Evolutionary conservation across 2,797 vertebrate genomes (phyloP), one percentile per base, ranked within the genome.

Genomic region (Natrix natrix): DNA sequence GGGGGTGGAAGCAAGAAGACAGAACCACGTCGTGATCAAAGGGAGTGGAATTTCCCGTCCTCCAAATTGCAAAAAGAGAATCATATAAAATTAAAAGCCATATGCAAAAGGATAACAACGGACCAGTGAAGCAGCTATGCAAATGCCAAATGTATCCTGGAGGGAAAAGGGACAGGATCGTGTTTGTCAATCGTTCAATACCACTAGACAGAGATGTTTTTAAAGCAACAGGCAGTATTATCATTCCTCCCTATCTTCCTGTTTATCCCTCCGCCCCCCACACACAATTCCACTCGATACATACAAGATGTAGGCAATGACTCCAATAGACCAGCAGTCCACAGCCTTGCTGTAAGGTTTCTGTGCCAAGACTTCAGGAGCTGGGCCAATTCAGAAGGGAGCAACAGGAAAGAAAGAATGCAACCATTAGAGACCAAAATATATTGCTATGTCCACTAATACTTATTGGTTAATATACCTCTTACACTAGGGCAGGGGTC

Each of bases 251-350:
- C 48, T 69, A 6, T 13, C 11, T 2, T 37, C 63, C 59, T 43
- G 14, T 60, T 24, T 14, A 43, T 63, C 55, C 8, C 8, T 5
- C 26, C 61, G 3, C 26, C 1, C 4, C 14, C 14, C 56, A 57
- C 56, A 57, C 52, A 7, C 56, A 16, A 10, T 54, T 28, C 90
- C 24, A 48, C 86, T 59, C 2, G 55, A 48, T 92, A 98, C 99
- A 95, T 96, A 99, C 99, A 99, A 98, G 94, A 99, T 99, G 93
- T 99, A 99, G 11, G 99, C 97, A 0, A 99, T 99, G 97, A 99
- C 99, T 8, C 99, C 99, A 0, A 99, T 99, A 56, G 99, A 99
- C 99, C 99, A 99, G 98, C 99, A 99, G 97, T 99, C 99, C 96
- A 99, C 99, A 0, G 99, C 99, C 96, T 99, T 99, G 97, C 99